These are phyloP conservation scores for Patella pellucida DNA, from an alignment of 2,888 invertebrate genomes.

Conservation along the genomic window DNA sequence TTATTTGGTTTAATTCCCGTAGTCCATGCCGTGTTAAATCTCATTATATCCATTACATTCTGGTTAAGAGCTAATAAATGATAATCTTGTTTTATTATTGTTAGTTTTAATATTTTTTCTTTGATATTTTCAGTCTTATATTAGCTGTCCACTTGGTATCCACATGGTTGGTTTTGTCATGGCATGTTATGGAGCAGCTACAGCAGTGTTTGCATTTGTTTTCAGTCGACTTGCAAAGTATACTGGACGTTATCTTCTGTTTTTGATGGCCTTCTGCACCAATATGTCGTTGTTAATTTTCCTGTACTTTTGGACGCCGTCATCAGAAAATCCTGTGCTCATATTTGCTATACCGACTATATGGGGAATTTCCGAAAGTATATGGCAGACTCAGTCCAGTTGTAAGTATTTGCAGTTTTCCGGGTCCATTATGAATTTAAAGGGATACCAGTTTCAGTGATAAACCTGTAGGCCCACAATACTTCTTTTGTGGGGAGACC, in stretches of 20 bases:
- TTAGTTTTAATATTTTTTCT: not conserved
- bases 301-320: conserved; percentile 48
- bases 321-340: conserved; percentile 27
- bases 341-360: conserved; percentile 48
- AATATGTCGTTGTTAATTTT: conserved; percentile 45
- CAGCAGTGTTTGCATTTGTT: conserved; percentile 47
- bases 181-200: conserved; percentile 54
- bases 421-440: too few species aligned
- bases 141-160: conserved; percentile 57
- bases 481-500: too few species aligned
- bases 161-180: conserved; percentile 59
- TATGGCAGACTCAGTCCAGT: conserved; percentile 58
- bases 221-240: conserved; percentile 47
- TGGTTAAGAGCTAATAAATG: too few species aligned
- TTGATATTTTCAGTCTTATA: conserved; percentile 47
- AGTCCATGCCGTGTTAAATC: too few species aligned
- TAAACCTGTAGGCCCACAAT: too few species aligned
- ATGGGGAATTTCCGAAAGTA: conserved; percentile 56
- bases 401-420: conserved; percentile 32
- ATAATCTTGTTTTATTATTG: too few species aligned
- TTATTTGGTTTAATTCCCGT: too few species aligned
- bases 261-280: conserved; percentile 41
- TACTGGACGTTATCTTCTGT: conserved; percentile 48
- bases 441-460: too few species aligned
- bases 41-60: too few species aligned